Evolutionary conservation across 2,888 invertebrate genomes (phyloP).

Genomic region (Ophion ellenae): DNA sequence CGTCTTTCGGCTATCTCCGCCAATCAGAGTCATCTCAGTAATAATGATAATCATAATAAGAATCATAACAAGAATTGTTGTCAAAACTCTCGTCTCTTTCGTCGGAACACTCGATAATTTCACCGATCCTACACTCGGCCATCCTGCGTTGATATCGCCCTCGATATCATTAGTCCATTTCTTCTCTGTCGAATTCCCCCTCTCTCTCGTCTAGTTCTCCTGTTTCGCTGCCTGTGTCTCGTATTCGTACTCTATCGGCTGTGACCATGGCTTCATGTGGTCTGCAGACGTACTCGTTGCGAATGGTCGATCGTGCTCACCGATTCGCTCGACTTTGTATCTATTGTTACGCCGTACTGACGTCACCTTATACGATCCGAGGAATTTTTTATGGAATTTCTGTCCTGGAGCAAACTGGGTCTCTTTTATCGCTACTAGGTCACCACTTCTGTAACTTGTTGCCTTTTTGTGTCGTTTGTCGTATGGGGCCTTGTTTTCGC

Average conservation of each 20-base stretch:
- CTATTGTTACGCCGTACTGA: constrained; percentile 72
- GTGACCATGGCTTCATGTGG: constrained; percentile 70
- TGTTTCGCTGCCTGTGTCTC: not conserved
- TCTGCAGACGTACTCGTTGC: constrained; percentile 74
- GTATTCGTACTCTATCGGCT: not conserved
- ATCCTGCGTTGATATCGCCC: not conserved
- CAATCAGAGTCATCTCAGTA: too few species aligned
- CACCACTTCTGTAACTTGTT: constrained; percentile 65
- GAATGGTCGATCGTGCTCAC: constrained; percentile 72
- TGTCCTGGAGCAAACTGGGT: constrained; percentile 78
- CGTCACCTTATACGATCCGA: constrained; percentile 78
- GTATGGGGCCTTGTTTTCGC: constrained; percentile 62
- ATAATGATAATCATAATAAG: too few species aligned
- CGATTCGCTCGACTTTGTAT: constrained; percentile 64
- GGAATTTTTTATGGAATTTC: constrained; percentile 76
- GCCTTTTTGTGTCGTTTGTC: constrained; percentile 60
- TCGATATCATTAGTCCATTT: not conserved
- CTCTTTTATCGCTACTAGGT: constrained; percentile 77
- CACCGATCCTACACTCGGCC: too few species aligned
- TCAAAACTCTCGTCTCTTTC: too few species aligned
- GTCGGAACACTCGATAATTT: too few species aligned
- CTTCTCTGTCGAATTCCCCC: not conserved
- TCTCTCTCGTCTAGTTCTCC: not conserved
- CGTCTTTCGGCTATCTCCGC: too few species aligned
- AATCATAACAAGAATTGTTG: too few species aligned